These are phyloP conservation scores for Frankliniella fusca DNA, from an alignment of 2,888 invertebrate genomes.

Conservation along the genomic window DNA sequence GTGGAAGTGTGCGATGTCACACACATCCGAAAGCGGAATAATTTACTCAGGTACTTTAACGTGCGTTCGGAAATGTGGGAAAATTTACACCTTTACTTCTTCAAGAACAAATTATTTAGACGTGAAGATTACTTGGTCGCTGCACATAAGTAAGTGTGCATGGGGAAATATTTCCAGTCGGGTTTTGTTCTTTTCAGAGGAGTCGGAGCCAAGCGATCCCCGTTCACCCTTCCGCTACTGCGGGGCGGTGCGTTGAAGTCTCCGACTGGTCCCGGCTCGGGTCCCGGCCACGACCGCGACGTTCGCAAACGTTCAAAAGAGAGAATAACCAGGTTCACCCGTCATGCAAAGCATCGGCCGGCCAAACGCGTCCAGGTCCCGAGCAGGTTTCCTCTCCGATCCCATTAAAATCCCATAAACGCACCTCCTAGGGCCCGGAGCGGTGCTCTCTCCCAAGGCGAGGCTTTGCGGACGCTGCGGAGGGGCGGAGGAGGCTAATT, in stretches of 20 bases:
- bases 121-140: too few relatives aligned
- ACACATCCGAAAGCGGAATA: too few relatives aligned
- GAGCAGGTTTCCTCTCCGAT: not conserved
- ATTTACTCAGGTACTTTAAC: too few relatives aligned
- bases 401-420: conserved; percentile 1
- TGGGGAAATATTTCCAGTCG: too few relatives aligned
- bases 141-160: too few relatives aligned
- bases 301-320: not conserved
- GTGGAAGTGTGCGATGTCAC: too few relatives aligned
- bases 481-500: conserved; percentile 14
- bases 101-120: too few relatives aligned
- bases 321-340: not conserved
- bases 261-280: not conserved
- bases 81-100: too few relatives aligned
- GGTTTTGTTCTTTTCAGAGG: too few relatives aligned
- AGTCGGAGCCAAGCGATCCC: too few relatives aligned
- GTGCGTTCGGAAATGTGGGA: too few relatives aligned
- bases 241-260: not conserved
- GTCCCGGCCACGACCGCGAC: not conserved
- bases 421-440: not conserved
- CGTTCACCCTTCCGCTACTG: not conserved
- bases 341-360: not conserved
- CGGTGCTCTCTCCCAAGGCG: not conserved
- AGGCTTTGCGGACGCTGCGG: not conserved
- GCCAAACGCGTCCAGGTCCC: not conserved